phyloP scores from a whole-genome alignment of 53 echinoderm and acorn worm genomes.

The Paelopatides confundens region DNA sequence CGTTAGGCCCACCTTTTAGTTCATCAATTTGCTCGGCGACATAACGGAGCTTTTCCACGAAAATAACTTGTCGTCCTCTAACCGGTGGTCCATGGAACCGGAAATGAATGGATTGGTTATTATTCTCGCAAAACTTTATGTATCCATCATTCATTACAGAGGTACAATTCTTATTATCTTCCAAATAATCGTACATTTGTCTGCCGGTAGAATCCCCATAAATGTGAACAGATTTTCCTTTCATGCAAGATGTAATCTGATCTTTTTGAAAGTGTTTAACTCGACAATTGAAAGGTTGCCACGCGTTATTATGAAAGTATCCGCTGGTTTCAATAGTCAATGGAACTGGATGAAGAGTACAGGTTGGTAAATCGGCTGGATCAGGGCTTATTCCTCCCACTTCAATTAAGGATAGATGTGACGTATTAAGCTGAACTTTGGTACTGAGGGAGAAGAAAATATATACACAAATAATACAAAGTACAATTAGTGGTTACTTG shows the following conservation, averaged over 20 bases:
- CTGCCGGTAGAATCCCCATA: constrained; percentile 56
- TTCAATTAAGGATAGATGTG: background rate
- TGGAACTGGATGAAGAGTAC: background rate
- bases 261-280: background rate
- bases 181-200: constrained; percentile 45
- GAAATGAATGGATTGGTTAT: constrained; percentile 7
- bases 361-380: background rate
- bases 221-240: constrained; percentile 37
- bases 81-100: constrained; percentile 50
- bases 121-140: constrained; percentile 12
- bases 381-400: background rate
- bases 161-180: background rate
- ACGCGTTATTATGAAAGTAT: background rate
- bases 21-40: constrained; percentile 53
- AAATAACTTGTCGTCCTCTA: background rate
- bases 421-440: background rate
- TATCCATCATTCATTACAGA: background rate
- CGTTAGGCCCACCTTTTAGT: background rate
- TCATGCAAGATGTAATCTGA: constrained; percentile 13
- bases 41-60: constrained; percentile 24
- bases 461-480: no score
- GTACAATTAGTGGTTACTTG: no score
- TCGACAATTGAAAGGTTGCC: background rate
- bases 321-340: background rate
- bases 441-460: no score